phyloP scores from a whole-genome alignment of 2,888 invertebrate genomes.

The Ophion slaviceki region DNA sequence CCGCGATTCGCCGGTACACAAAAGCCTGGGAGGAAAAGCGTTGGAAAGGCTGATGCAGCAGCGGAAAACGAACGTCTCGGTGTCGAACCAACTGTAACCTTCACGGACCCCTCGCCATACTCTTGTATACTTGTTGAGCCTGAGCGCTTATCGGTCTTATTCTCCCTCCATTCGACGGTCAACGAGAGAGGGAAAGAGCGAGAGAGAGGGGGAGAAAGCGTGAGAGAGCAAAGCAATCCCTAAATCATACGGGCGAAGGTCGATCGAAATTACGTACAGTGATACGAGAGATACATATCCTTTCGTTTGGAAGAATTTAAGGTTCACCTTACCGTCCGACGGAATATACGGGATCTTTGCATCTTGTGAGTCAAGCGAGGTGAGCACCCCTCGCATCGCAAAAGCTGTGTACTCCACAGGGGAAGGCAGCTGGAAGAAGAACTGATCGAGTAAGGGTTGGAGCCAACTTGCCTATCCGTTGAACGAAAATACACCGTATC shows the following conservation, averaged over 20 bases:
- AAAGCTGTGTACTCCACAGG: conserved; percentile 38
- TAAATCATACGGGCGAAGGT: conserved; percentile 29
- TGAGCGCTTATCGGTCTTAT: conserved; percentile 55
- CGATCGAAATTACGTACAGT: conserved; percentile 27
- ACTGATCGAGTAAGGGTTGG: conserved; percentile 38
- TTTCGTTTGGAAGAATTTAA: conserved; percentile 52
- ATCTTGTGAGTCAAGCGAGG: conserved; percentile 12
- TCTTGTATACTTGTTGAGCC: conserved; percentile 78
- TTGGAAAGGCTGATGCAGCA: conserved; percentile 46
- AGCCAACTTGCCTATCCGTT: conserved; percentile 33
- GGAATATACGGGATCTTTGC: conserved; percentile 38
- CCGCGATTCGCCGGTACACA: conserved; percentile 23
- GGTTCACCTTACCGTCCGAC: conserved; percentile 42
- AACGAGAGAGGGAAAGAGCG: conserved; percentile 21
- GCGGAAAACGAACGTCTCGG: conserved; percentile 62
- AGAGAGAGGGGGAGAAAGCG: conserved; percentile 19
- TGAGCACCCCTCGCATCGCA: conserved; percentile 21
- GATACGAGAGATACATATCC: conserved; percentile 26
- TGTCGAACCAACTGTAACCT: conserved; percentile 44
- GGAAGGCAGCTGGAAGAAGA: background rate
- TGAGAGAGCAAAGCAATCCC: conserved; percentile 33
- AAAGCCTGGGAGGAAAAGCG: conserved; percentile 56
- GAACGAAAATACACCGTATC: conserved; percentile 42
- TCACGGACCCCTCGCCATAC: conserved; percentile 18
- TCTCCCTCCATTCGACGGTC: conserved; percentile 38